These are phyloP conservation scores for Cairina moschata DNA, from an alignment of 2,113 vertebrate species.

Conservation along the genomic window DNA sequence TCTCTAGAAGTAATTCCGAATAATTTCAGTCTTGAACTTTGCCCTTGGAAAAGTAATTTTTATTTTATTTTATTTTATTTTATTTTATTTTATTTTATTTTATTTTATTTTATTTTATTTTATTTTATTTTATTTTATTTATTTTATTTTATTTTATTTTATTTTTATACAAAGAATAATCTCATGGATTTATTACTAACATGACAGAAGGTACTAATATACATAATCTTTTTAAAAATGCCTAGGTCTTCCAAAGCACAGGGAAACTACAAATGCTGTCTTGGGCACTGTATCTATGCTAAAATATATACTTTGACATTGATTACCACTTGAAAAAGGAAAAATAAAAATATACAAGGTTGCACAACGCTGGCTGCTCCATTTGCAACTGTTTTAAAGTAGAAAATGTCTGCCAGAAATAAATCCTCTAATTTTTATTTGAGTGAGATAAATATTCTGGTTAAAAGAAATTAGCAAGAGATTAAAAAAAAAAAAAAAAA, in stretches of 20 bases:
- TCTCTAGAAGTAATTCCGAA: conserved; percentile 27
- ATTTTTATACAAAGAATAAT: not conserved
- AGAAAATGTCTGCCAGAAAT: not conserved
- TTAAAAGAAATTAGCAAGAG: not conserved
- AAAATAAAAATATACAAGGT: not conserved
- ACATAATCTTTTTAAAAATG: not conserved
- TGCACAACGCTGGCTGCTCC: not conserved
- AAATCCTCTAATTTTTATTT: not conserved
- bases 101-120: not conserved
- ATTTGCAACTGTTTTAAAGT: not conserved
- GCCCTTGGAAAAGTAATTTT: not conserved
- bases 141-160: not conserved
- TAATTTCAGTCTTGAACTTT: conserved; percentile 29
- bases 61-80: not conserved
- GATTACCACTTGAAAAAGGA: not conserved
- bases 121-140: too few species aligned
- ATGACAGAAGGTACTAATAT: not conserved
- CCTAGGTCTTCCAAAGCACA: not conserved
- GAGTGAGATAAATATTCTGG: not conserved
- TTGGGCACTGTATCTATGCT: not conserved
- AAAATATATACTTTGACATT: not conserved
- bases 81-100: too few species aligned
- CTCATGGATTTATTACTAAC: not conserved
- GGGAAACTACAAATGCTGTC: not conserved
- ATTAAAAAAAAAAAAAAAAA: not conserved